These are phyloP conservation scores for Conomelus anceps DNA, from an alignment of 2,888 invertebrate genomes.

Conservation along the genomic window DNA sequence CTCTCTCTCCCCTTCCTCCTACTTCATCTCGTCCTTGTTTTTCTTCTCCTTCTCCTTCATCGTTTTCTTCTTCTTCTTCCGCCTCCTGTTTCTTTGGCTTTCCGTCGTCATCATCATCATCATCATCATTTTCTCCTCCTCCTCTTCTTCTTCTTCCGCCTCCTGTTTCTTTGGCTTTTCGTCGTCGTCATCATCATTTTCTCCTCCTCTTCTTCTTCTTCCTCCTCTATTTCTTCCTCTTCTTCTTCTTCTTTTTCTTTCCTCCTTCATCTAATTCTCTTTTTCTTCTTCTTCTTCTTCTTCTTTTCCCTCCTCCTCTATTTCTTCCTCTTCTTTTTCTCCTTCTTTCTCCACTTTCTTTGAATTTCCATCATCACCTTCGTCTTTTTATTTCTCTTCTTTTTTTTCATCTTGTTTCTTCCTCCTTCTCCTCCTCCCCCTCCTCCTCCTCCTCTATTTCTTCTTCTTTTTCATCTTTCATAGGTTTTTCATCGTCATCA, in stretches of 20 bases:
- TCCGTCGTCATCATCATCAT: neutral
- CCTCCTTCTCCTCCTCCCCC: neutral
- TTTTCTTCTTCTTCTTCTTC: neutral
- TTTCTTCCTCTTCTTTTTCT: neutral
- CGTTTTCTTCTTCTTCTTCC: neutral
- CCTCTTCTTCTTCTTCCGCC: neutral
- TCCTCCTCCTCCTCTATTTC: neutral
- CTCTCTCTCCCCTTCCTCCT: no score
- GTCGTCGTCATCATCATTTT: neutral
- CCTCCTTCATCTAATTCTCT: neutral
- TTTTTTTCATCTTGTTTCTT: neutral
- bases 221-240: neutral
- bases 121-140: neutral
- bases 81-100: neutral
- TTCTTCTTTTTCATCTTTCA: neutral
- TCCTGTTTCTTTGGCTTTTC: neutral
- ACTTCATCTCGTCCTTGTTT: neutral
- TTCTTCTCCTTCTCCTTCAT: neutral
- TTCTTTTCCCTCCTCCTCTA: neutral
- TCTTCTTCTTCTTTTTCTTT: neutral
- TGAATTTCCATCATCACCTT: neutral
- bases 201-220: neutral
- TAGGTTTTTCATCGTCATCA: neutral
- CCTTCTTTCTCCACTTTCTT: neutral
- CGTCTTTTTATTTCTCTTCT: no score